A percentile compares a stretch with the other conserved stretches of the same genome.
These are phyloP conservation scores for Lithophane ornitopus DNA, from an alignment of 2,888 invertebrate species.

Conservation along the genomic window DNA sequence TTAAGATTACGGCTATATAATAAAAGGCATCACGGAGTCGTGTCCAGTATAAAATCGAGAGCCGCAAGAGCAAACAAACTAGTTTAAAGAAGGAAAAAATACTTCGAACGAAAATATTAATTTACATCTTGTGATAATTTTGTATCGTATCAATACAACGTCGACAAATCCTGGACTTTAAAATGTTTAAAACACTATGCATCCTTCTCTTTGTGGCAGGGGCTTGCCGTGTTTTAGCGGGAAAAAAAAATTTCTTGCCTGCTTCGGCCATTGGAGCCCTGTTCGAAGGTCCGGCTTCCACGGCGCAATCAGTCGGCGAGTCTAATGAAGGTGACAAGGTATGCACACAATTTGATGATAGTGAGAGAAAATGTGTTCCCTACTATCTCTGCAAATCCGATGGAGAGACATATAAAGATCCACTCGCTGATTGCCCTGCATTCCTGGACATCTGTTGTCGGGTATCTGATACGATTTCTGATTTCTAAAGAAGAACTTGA, in stretches of 20 bases:
- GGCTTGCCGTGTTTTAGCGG: too few species aligned
- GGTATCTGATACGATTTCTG: background rate
- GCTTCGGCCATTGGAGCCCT: too few species aligned
- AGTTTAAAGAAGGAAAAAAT: slow-evolving; percentile 15
- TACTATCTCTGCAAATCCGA: slow-evolving; percentile 93
- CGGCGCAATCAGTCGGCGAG: slow-evolving; percentile 17
- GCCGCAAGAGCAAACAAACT: background rate
- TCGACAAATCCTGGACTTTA: background rate
- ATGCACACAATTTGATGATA: slow-evolving; percentile 74
- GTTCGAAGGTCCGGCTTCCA: too few species aligned
- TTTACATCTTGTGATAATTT: background rate
- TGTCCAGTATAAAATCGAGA: background rate
- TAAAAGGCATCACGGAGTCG: background rate
- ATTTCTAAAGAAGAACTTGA: background rate
- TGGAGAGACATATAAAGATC: slow-evolving; percentile 67
- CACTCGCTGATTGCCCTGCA: slow-evolving; percentile 73
- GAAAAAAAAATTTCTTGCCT: too few species aligned
- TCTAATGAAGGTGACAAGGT: slow-evolving; percentile 57
- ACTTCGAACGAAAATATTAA: background rate
- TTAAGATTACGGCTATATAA: too few species aligned
- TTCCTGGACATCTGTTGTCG: slow-evolving; percentile 82
- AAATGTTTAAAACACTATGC: slow-evolving; percentile 72
- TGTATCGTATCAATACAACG: background rate
- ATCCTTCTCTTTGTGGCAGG: slow-evolving; percentile 68
- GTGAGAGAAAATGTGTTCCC: slow-evolving; percentile 93